These are phyloP conservation scores for Ophion costatus DNA, from an alignment of 2,888 invertebrate species.

Conservation along the genomic window DNA sequence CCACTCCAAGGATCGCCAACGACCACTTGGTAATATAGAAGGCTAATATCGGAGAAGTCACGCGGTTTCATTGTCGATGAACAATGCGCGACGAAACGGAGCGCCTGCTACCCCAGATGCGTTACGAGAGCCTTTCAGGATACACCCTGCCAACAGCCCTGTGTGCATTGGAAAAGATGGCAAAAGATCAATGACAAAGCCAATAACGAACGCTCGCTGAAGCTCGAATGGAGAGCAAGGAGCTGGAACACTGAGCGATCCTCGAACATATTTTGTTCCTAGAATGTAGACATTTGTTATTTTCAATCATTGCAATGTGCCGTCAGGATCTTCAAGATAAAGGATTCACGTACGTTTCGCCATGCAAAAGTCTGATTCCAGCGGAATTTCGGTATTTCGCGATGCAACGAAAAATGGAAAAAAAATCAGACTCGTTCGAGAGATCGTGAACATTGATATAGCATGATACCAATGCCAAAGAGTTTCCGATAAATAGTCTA, in stretches of 20 bases:
- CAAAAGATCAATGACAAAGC: conserved; percentile 5
- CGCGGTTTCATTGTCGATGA: conserved; percentile 73
- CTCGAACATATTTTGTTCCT: background rate
- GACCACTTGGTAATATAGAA: conserved; percentile 71
- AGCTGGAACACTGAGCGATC: background rate
- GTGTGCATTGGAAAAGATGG: background rate
- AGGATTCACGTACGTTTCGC: background rate
- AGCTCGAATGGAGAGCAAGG: background rate
- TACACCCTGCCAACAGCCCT: background rate
- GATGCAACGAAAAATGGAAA: too few species aligned
- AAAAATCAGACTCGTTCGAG: too few species aligned
- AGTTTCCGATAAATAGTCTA: too few species aligned
- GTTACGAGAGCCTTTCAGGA: conserved; percentile 15
- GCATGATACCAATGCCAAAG: too few species aligned
- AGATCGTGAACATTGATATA: too few species aligned
- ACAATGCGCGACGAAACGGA: conserved; percentile 57
- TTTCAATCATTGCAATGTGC: background rate
- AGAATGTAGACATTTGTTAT: background rate
- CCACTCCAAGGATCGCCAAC: conserved; percentile 27
- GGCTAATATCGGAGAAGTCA: conserved; percentile 74
- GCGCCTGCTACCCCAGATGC: conserved; percentile 62
- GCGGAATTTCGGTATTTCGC: too few species aligned
- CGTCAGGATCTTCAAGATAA: background rate
- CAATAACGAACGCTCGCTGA: background rate
- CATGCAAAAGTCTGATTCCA: background rate